These are phyloP conservation scores for Ambastaia sidthimunki DNA, from an alignment of 2,797 vertebrate species.

Conservation along the genomic window DNA sequence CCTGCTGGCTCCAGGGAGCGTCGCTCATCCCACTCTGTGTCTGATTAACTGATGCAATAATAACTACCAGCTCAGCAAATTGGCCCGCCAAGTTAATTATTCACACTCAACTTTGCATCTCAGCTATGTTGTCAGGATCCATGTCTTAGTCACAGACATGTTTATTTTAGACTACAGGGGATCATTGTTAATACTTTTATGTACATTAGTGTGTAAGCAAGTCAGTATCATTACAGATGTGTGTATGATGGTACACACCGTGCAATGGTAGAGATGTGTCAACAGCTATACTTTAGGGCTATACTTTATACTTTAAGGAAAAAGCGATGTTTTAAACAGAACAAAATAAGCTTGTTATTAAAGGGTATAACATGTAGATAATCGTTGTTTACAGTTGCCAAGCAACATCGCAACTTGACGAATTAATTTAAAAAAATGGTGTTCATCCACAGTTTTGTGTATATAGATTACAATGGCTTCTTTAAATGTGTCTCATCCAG, in stretches of 20 bases:
- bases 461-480: no score
- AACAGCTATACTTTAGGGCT: background rate
- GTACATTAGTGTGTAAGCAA: background rate
- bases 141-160: conserved; percentile 11
- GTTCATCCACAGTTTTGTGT: no score
- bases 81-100: conserved; percentile 39
- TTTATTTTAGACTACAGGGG: background rate
- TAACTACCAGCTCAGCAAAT: conserved; percentile 44
- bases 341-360: no score
- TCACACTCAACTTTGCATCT: conserved; percentile 9
- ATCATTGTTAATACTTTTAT: no score
- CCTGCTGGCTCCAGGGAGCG: conserved; percentile 35
- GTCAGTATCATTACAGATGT: background rate
- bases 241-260: background rate
- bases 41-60: conserved; percentile 22
- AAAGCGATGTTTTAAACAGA: no score
- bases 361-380: no score
- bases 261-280: background rate
- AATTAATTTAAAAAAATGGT: no score
- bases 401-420: no score
- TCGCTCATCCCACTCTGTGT: conserved; percentile 15
- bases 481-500: no score
- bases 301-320: no score
- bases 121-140: background rate
- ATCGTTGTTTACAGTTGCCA: no score